Evolutionary conservation across 2,113 vertebrate species (phyloP), one percentile per base, ranked within the genome.

Genomic region (Suncus etruscus): DNA sequence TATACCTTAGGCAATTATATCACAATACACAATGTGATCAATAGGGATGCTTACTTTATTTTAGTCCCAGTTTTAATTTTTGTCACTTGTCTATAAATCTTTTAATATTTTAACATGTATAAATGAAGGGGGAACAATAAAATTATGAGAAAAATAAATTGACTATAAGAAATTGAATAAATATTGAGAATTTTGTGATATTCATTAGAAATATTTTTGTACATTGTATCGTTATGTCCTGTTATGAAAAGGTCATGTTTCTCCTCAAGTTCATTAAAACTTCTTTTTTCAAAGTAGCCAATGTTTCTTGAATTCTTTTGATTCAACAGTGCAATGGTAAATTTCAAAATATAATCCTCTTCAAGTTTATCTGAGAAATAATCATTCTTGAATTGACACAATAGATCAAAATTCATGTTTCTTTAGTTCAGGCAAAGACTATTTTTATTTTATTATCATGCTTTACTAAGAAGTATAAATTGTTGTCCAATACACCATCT

Each of bases 321-420:
- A 89, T 93, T 94, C 32, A 51, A 0, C 66, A 58, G 3, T 93
- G 4, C 15, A 85, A 61, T 68, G 48, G 92, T 83, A 94, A 86
- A 76, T 65, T 92, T 96, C 24, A 95, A 96, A 95, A 86, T 15
- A 58, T 83, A 86, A 29, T 2, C 91, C 48, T 50, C 61, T 95
- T 90, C 39, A 82, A 95, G 73, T 25, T 94, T 97, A 81, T 95
- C 96, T 95, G 75, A 95, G 87, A 87, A 63, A 47, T 78, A 95
- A 27, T 95, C 11, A 9, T 82, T 96, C 82, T 69, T 87, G 93
- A 96, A 95, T 81, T 88, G 80, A 69, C 89, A 94, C 68, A 27
- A 91, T 92, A 95, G 48, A 90, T 1, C 11, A 92, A 95, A 61
- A 72, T 85, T 76, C 95, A n/a, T 93, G 22, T 96, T 94, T 81